These are phyloP conservation scores for Lichenostomus cassidix DNA, from an alignment of 2,113 vertebrate species.

Conservation along the genomic window DNA sequence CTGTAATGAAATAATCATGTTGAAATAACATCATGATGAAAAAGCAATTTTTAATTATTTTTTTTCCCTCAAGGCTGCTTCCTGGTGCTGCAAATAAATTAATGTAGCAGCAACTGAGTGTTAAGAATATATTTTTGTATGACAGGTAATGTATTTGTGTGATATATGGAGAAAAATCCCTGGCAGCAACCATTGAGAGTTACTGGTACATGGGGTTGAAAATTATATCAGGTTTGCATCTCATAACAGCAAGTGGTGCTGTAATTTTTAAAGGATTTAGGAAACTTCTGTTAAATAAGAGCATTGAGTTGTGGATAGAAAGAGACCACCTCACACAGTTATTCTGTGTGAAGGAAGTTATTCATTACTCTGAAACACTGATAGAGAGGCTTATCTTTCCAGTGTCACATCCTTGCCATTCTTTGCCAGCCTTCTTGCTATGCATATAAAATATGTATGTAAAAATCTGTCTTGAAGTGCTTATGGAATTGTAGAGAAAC, in stretches of 20 bases:
- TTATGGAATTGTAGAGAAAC: neutral
- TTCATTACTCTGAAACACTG: neutral
- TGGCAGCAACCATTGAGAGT: neutral
- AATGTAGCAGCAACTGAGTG: neutral
- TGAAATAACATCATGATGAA: conserved; percentile 35
- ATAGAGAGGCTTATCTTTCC: neutral
- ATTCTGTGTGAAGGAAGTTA: neutral
- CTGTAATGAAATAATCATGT: neutral
- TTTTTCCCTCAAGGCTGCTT: conserved; percentile 12
- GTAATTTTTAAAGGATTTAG: neutral
- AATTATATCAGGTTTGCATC: neutral
- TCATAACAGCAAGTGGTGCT: neutral
- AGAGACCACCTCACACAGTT: neutral
- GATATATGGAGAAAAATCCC: neutral
- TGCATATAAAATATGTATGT: rapidly evolving
- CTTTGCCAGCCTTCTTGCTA: neutral
- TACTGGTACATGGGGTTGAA: neutral
- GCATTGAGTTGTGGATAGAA: neutral
- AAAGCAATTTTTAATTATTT: neutral
- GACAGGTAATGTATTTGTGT: neutral
- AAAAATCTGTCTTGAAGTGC: neutral
- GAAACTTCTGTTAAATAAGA: neutral
- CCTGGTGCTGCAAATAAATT: neutral
- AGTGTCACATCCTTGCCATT: neutral
- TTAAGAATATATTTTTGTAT: neutral